Conservation (phyloP, 2,113 vertebrate genomes). For the Microcebus lehilahytsara region DNA sequence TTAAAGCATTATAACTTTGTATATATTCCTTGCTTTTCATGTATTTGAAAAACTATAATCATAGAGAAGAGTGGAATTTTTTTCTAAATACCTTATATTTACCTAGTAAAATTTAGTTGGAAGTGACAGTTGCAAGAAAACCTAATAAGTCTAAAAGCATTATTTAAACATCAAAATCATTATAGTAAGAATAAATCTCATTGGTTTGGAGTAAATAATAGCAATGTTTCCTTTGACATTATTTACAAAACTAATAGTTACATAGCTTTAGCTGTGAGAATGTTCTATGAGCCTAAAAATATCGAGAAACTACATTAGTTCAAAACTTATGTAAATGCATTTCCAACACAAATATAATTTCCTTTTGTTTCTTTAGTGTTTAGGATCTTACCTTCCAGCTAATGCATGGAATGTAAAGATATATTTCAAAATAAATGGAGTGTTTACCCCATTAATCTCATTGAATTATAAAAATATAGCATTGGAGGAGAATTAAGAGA, state of each 20-base stretch:
- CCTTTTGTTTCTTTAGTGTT: conserved; percentile 9
- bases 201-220: background rate
- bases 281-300: background rate
- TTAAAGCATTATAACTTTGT: background rate
- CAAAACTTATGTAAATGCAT: background rate
- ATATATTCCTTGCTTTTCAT: background rate
- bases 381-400: background rate
- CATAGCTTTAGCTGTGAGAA: background rate
- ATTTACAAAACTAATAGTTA: background rate
- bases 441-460: background rate
- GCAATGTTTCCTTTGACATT: background rate
- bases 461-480: background rate
- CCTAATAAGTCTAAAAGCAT: background rate
- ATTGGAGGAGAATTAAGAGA: background rate
- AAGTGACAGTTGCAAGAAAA: background rate
- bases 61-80: background rate
- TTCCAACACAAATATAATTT: background rate
- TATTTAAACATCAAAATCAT: background rate
- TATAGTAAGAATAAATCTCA: background rate
- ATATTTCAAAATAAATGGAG: conserved; percentile 37
- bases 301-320: background rate
- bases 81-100: background rate
- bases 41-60: background rate
- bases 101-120: background rate
- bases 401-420: background rate